Conservation (phyloP, 2,113 vertebrate species). For the Panthera leo region DNA sequence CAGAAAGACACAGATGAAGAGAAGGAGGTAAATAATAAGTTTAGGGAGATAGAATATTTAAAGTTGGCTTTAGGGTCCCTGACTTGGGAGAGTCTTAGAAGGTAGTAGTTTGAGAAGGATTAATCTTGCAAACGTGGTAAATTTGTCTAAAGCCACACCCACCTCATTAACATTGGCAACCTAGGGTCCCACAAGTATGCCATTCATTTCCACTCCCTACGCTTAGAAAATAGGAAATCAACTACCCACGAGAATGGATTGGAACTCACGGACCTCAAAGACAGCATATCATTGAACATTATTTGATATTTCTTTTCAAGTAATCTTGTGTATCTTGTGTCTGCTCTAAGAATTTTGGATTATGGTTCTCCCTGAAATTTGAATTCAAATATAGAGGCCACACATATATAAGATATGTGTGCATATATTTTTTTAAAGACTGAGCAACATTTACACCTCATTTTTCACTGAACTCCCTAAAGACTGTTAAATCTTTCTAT, state of each 20-base stretch:
- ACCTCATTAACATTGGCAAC: neutral
- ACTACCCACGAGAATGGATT: neutral
- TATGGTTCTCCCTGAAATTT: neutral
- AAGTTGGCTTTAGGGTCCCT: neutral
- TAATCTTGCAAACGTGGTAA: neutral
- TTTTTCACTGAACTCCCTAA: neutral
- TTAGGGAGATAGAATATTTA: neutral
- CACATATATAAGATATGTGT: neutral
- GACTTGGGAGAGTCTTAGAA: neutral
- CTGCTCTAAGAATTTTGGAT: neutral
- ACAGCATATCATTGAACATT: neutral
- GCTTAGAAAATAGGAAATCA: neutral
- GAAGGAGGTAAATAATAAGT: neutral
- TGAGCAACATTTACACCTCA: neutral
- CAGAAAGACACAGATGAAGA: neutral
- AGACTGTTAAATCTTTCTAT: neutral
- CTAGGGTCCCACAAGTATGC: neutral
- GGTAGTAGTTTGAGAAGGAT: neutral
- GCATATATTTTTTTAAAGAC: neutral
- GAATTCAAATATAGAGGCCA: neutral
- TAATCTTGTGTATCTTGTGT: neutral
- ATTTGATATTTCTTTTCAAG: neutral
- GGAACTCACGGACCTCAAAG: neutral
- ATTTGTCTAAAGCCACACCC: neutral
- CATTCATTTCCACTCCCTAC: neutral